A percentile compares a stretch with the other conserved stretches of the same genome.
Evolutionary conservation across 2,797 vertebrate species (phyloP).

Genomic region (Petrocephalus sullivani): DNA sequence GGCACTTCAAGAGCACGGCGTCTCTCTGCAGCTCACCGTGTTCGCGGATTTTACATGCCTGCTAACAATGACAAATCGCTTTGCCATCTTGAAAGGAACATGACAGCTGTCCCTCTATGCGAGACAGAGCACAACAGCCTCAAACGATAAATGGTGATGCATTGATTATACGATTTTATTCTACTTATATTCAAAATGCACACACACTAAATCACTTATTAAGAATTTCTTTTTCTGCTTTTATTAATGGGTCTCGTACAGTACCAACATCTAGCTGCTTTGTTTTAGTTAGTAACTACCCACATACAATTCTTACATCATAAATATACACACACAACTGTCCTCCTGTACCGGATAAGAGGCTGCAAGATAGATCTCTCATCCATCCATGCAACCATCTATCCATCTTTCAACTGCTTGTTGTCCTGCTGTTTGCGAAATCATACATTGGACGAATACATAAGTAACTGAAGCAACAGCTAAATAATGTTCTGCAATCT

Average conservation of each 20-base stretch:
- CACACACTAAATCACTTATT: not conserved
- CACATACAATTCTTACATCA: not conserved
- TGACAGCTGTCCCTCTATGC: not conserved
- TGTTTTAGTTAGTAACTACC: not conserved
- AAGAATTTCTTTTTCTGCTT: not conserved
- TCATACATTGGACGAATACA: too few species aligned
- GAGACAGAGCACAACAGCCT: not conserved
- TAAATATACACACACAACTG: not conserved
- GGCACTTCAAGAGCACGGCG: not conserved
- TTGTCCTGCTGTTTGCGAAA: too few species aligned
- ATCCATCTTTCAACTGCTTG: not conserved
- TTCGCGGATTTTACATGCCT: not conserved
- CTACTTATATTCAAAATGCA: not conserved
- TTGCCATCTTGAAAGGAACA: constrained; percentile 1
- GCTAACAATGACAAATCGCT: not conserved
- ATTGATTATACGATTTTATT: not conserved
- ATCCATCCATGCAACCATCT: not conserved
- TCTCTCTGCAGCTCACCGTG: not conserved
- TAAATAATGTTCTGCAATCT: too few species aligned
- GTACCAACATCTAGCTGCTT: not conserved
- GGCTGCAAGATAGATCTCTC: not conserved
- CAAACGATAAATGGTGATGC: not conserved
- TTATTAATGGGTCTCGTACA: not conserved
- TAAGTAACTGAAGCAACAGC: too few species aligned
- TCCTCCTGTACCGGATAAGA: not conserved